phyloP scores from a whole-genome alignment of 2,888 invertebrate species.

The Ophioninae sp. region DNA sequence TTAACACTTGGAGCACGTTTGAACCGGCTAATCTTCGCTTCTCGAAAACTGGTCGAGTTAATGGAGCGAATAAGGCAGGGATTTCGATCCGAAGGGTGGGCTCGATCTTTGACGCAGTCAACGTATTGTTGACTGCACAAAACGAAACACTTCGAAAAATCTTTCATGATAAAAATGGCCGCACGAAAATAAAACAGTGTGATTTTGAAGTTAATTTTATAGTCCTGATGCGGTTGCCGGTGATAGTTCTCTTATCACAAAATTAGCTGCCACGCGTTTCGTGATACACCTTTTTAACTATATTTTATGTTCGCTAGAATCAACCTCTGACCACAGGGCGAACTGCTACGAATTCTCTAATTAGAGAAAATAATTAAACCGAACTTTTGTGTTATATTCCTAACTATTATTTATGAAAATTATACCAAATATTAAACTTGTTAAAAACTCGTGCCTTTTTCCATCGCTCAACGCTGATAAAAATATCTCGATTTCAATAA shows the following conservation, averaged over 20 bases:
- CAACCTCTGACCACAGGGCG: too few relatives aligned
- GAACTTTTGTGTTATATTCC: neutral
- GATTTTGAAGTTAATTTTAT: too few relatives aligned
- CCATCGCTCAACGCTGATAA: neutral
- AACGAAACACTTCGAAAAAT: too few relatives aligned
- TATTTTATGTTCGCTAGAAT: too few relatives aligned
- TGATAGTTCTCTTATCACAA: too few relatives aligned
- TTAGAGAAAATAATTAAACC: neutral
- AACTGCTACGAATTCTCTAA: neutral
- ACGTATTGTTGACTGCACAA: neutral
- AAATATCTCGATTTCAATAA: neutral
- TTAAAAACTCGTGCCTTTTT: neutral
- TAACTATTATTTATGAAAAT: neutral
- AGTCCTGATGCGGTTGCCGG: too few relatives aligned
- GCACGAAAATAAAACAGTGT: too few relatives aligned
- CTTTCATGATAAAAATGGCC: too few relatives aligned
- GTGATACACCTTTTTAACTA: too few relatives aligned
- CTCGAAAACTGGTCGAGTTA: conserved; percentile 12
- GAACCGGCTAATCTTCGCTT: conserved; percentile 20
- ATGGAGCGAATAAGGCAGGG: neutral
- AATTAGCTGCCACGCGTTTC: too few relatives aligned
- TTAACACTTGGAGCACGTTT: neutral
- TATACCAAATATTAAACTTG: neutral
- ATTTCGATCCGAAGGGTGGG: neutral
- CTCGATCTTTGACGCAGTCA: neutral